Conservation (phyloP, 1,140 invertebrate genomes). For the Papilio dardanus region DNA sequence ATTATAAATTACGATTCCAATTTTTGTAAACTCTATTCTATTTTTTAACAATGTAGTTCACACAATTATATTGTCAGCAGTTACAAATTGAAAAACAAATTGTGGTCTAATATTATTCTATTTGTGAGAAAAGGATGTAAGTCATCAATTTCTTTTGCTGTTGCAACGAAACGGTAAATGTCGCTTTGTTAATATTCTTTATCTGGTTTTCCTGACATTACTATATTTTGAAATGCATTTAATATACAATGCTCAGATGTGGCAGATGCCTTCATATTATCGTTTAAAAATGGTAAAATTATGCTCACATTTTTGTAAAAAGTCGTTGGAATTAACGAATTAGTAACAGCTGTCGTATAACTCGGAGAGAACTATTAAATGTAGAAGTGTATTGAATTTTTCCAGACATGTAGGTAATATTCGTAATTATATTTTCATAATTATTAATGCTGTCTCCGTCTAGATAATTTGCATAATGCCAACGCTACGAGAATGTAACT, state of each 20-base stretch:
- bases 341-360: conserved; percentile 1
- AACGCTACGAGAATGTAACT: neutral
- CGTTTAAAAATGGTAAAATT: neutral
- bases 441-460: neutral
- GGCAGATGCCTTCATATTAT: neutral
- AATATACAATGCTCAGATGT: neutral
- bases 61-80: neutral
- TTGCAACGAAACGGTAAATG: neutral
- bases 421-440: neutral
- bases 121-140: neutral
- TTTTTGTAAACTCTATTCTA: neutral
- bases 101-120: neutral
- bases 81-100: neutral
- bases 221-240: neutral
- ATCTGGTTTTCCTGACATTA: conserved; percentile 5
- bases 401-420: neutral
- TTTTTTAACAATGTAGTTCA: neutral
- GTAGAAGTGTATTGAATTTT: neutral
- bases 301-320: neutral
- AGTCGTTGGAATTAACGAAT: neutral
- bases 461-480: conserved; percentile 2
- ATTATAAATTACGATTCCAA: neutral
- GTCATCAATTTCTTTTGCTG: neutral
- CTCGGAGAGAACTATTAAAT: neutral
- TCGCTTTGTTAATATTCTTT: neutral